A percentile compares a stretch with the other conserved stretches of the same genome.
Evolutionary conservation across 1,140 invertebrate genomes (phyloP).

Genomic region (Cyclargus thomasi): DNA sequence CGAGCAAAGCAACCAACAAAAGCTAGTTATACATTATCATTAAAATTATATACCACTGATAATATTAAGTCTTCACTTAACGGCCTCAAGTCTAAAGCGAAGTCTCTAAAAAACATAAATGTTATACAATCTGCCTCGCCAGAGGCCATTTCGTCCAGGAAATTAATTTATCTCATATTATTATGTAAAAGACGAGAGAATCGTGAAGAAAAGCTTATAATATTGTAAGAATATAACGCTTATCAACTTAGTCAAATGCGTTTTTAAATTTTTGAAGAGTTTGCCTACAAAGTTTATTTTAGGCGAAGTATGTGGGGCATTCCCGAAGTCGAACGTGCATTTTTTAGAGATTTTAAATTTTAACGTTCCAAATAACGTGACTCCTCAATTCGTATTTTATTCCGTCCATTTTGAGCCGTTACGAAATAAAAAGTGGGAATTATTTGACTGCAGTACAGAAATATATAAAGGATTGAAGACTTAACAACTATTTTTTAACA

Average conservation of each 20-base stretch:
- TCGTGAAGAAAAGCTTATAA: too few relatives aligned
- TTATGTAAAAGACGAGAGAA: too few relatives aligned
- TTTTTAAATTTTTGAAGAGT: slow-evolving; percentile 16
- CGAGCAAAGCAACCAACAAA: too few relatives aligned
- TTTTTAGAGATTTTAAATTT: slow-evolving; percentile 16
- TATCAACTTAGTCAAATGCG: background rate
- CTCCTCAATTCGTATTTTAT: slow-evolving; percentile 6
- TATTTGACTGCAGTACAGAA: background rate
- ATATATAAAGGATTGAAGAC: background rate
- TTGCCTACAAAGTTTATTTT: slow-evolving; percentile 17
- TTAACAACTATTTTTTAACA: background rate
- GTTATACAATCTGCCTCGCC: too few relatives aligned
- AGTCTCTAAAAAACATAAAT: too few relatives aligned
- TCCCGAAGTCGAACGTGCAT: background rate
- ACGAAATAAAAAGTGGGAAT: background rate
- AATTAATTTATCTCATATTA: too few relatives aligned
- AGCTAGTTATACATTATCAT: too few relatives aligned
- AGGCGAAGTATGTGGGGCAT: background rate
- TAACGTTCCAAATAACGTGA: slow-evolving; percentile 8
- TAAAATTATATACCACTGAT: too few relatives aligned
- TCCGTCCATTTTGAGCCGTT: background rate
- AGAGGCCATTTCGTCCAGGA: too few relatives aligned
- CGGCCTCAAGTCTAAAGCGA: too few relatives aligned
- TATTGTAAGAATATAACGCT: too few relatives aligned
- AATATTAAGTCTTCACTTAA: too few relatives aligned